Evolutionary conservation across 1,140 invertebrate species (phyloP), one percentile per base, ranked within the genome.

Genomic region (Sycophaga agraensis): DNA sequence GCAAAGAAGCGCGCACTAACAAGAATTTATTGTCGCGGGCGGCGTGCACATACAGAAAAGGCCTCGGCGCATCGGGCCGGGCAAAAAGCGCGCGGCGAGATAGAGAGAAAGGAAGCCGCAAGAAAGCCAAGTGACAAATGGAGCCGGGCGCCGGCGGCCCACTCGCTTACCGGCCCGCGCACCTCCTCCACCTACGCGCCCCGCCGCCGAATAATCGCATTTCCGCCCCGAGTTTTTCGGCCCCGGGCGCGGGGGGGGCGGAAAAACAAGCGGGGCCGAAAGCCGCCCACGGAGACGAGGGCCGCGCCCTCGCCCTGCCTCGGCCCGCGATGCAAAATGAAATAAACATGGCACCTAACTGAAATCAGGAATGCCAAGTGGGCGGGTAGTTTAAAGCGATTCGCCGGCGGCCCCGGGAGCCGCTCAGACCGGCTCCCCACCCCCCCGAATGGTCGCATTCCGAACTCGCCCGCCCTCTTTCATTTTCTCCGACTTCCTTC

Each of bases 381-480:
- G 70, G 68, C 67, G 71, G n/a, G 68, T 72, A 74, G 70, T 74
- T 75, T 73, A 74, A 76, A 76, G 70, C 69, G 70, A 74, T 75
- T 71, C 70, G 39, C 42, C 54, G 46, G 46, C 9, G n/a, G 12
- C 12, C 1, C 35, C 17, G n/a, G 21, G n/a, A 42, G 39, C 24
- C 19, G 39, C 39, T 34, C 39, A 55, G 64, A 17, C 34, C 54
- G 37, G 16, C 45, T 57, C 49, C 34, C 46, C 16, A n/a, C 12
- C 16, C 14, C 16, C 49, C 60, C 53, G 45, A 65, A 65, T 67
- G 64, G 63, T 65, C 56, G 46, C 63, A 67, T 67, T 67, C 66
- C 66, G 19, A 49, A 56, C 45, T 65, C 53, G 26, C 11, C 16
- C 19, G 31, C 45, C 26, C 39, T 63, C 51, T 53, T 51, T 39